Evolutionary conservation across 1,140 invertebrate species (phyloP).

Genomic region (Palaemon carinicauda): DNA sequence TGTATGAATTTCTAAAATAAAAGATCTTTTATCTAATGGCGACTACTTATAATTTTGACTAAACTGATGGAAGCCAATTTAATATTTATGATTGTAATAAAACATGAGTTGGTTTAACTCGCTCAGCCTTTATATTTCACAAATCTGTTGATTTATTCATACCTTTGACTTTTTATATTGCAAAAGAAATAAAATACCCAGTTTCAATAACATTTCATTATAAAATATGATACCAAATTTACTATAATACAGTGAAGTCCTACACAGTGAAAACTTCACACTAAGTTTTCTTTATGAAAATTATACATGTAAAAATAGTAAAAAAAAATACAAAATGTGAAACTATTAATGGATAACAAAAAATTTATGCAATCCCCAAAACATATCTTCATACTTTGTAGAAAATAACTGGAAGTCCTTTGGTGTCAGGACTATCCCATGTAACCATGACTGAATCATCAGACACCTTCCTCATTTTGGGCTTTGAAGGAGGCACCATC

Average conservation of each 20-base stretch:
- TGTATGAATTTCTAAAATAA: not conserved
- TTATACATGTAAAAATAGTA: no score
- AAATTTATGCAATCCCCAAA: constrained; percentile 62
- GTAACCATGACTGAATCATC: constrained; percentile 92
- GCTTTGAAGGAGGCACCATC: constrained; percentile 86
- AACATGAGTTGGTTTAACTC: no score
- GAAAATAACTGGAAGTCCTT: constrained; percentile 82
- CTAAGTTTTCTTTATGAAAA: no score
- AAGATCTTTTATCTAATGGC: not conserved
- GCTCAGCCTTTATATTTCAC: not conserved
- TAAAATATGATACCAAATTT: no score
- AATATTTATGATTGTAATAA: no score
- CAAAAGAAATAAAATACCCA: not conserved
- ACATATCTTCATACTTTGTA: constrained; percentile 89
- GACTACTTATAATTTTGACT: no score
- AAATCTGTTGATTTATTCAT: not conserved
- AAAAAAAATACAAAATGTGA: no score
- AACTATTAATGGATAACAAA: not conserved
- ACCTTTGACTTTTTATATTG: not conserved
- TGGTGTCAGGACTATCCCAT: constrained; percentile 83
- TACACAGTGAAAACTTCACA: no score
- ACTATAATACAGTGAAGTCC: no score
- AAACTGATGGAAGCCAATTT: no score
- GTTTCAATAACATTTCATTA: not conserved
- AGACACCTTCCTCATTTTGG: constrained; percentile 83